phyloP scores from a whole-genome alignment of 2,797 vertebrate species.

The Fistularia commersonii region DNA sequence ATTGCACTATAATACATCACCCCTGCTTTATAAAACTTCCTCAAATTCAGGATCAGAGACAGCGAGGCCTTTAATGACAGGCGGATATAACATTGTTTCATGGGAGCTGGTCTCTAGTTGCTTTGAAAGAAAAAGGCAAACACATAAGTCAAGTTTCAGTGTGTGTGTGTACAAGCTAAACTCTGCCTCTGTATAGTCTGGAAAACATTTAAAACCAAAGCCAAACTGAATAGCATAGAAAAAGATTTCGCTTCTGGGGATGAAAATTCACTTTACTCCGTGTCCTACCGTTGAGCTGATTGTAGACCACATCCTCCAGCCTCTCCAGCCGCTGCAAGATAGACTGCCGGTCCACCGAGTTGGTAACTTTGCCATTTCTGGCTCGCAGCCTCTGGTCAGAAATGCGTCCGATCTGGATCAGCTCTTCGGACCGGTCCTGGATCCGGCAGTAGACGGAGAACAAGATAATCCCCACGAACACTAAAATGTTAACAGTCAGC shows the following conservation, averaged over 20 bases:
- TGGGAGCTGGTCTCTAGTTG: too few relatives aligned
- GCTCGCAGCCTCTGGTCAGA: conserved; percentile 85
- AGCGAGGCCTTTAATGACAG: neutral
- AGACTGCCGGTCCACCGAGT: conserved; percentile 86
- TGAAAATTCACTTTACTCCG: too few relatives aligned
- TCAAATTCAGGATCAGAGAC: conserved; percentile 9
- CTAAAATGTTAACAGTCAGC: conserved; percentile 97
- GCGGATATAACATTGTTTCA: neutral
- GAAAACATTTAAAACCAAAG: neutral
- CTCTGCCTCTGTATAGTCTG: too few relatives aligned
- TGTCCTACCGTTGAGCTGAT: conserved; percentile 88
- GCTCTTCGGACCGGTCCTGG: conserved; percentile 90
- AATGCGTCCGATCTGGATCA: conserved; percentile 85
- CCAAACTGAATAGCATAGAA: neutral
- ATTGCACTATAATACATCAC: conserved; percentile 27
- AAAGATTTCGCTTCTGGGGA: too few relatives aligned
- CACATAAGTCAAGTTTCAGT: too few relatives aligned
- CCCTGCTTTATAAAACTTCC: conserved; percentile 28
- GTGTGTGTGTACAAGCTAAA: too few relatives aligned
- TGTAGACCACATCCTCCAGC: conserved; percentile 97
- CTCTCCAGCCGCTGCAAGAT: conserved; percentile 94
- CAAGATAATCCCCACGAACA: conserved; percentile 94
- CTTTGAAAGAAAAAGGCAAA: too few relatives aligned
- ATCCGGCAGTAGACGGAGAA: conserved; percentile 98
- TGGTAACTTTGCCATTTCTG: conserved; percentile 82